These are phyloP conservation scores for Drosophila willistoni DNA, from an alignment of 1,140 invertebrate genomes.

Conservation along the genomic window DNA sequence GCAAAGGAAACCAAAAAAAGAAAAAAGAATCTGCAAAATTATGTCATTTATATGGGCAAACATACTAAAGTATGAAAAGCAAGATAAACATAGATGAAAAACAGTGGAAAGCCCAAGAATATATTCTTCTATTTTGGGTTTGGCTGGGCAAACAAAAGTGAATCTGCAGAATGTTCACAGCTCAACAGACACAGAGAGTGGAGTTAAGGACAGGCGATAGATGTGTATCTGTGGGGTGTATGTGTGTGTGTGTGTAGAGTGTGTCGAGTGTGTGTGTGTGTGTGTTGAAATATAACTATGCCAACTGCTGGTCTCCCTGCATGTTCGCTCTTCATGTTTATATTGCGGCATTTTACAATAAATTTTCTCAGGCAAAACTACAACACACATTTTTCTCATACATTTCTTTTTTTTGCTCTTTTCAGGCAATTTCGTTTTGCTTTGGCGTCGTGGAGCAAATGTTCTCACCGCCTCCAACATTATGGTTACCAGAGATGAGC, in stretches of 20 bases:
- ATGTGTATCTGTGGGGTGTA: conserved; percentile 14
- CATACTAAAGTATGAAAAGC: conserved; percentile 69
- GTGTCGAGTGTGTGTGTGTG: conserved; percentile 27
- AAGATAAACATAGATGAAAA: conserved; percentile 23
- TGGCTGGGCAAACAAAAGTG: conserved; percentile 59
- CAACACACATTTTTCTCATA: conserved; percentile 38
- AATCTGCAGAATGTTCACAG: conserved; percentile 64
- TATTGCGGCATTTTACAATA: conserved; percentile 73
- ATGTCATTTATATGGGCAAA: conserved; percentile 81
- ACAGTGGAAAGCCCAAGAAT: conserved; percentile 41
- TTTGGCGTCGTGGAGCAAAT: conserved; percentile 87
- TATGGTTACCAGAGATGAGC: conserved; percentile 88
- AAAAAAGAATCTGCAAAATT: conserved; percentile 71
- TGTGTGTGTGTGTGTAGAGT: conserved; percentile 15
- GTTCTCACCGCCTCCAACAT: conserved; percentile 88
- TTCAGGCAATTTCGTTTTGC: conserved; percentile 86
- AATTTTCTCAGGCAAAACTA: conserved; percentile 58
- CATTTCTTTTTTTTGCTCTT: conserved; percentile 11
- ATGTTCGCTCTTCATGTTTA: conserved; percentile 61
- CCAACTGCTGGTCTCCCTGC: conserved; percentile 55
- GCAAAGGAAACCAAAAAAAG: conserved; percentile 51
- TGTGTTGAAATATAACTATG: conserved; percentile 50
- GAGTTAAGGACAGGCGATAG: conserved; percentile 14
- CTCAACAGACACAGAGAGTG: conserved; percentile 33
- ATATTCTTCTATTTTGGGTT: conserved; percentile 36